Base-by-base conservation (phyloP, 2,888 invertebrate genomes). In the Plagodis dolabraria region DNA sequence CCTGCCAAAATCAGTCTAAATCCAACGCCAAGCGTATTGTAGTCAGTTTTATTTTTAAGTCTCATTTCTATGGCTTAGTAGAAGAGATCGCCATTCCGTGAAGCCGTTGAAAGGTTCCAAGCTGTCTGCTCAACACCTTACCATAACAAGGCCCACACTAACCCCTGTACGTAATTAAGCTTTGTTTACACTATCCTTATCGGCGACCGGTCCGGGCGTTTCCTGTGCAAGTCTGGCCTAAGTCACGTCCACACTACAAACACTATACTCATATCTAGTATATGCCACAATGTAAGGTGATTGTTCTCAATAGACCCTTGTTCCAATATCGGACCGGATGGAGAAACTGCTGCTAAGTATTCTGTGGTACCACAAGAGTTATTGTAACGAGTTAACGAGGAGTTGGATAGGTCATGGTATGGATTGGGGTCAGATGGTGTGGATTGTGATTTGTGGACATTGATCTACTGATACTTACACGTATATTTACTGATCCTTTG, bases 231-330 rank as follows among this genome's bases (percentile, higher is more conserved):
- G 65, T 68, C 72, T 72, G 74, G 65, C 55, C 50, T 53, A 59
- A 74, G 82, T 80, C 83, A 83, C 83, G 83, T 82, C 74, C 64
- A 67, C 69, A 61, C 59, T 68, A 71, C 65, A 80, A 80, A 81
- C 9, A 44, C 5, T 34, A 50, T 44, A 43, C 44, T 33, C n/a
- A 36, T 50, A 45, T 11, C 35, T 50, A 22, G 35, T 53, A 38
- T 46, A 52, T 33, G 33, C 55, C 56, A 61, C 60, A 61, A 80
- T 81, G 83, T 83, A 76, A 65, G 67, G 70, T 68, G 69, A 69
- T 71, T 72, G 75, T 70, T 69, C 66, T 76, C 64, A 79, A 77
- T 74, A 70, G 69, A 6, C 67, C 67, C 62, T 74, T 80, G 79
- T 79, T 61, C 52, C 53, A 68, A 67, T 81, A 80, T 75, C 76